Conservation (phyloP, 2,888 invertebrate genomes). For the Cryptops parisi region DNA sequence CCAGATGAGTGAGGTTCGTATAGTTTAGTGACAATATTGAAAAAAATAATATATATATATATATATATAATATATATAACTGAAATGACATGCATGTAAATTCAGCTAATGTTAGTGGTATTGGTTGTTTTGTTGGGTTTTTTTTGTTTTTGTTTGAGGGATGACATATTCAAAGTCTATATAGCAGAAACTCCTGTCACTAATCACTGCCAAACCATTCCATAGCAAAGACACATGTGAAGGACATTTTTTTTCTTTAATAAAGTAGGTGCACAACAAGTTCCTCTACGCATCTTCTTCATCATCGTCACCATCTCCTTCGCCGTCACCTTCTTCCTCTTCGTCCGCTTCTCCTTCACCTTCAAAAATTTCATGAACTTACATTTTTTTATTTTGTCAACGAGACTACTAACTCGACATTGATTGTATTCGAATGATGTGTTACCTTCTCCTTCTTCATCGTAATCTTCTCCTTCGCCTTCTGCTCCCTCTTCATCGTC, state of each 20-base stretch:
- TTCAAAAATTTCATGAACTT: background rate
- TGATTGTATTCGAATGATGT: too few species aligned
- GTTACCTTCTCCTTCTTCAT: conserved; percentile 47
- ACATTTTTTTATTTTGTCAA: background rate
- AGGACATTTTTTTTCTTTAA: conserved; percentile 13
- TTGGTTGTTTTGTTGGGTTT: background rate
- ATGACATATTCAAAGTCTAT: too few species aligned
- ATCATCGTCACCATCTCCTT: conserved; percentile 18
- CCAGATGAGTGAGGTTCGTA: too few species aligned
- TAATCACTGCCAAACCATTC: conserved; percentile 16
- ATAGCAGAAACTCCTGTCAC: conserved; percentile 10
- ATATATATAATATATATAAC: background rate
- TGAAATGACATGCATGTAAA: too few species aligned
- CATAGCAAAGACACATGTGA: conserved; percentile 16
- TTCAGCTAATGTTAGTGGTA: background rate
- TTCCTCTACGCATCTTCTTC: conserved; percentile 18
- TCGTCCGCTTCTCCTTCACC: conserved; percentile 19
- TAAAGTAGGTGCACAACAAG: conserved; percentile 8
- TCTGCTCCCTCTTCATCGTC: conserved; percentile 45
- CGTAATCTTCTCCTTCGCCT: conserved; percentile 47
- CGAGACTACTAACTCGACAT: conserved; percentile 28
- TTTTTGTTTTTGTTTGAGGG: background rate
- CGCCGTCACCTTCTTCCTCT: conserved; percentile 19
- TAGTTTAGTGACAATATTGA: too few species aligned
- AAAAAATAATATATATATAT: too few species aligned